These are phyloP conservation scores for Ennomos quercinarius DNA, from an alignment of 2,888 invertebrate species.

Conservation along the genomic window DNA sequence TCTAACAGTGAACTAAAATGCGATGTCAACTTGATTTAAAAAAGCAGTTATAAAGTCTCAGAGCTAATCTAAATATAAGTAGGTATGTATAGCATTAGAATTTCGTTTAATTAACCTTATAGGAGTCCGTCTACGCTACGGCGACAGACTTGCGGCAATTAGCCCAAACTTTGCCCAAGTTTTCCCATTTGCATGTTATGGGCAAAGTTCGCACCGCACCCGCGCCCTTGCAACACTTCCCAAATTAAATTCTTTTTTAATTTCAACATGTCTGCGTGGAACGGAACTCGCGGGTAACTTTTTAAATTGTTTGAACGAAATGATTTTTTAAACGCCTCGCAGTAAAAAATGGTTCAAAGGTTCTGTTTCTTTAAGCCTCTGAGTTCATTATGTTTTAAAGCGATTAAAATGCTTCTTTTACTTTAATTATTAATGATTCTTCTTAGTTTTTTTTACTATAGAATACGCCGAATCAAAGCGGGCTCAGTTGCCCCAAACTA, in stretches of 20 bases:
- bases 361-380: too few relatives aligned
- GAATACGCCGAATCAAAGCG: too few relatives aligned
- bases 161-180: slow-evolving; percentile 74
- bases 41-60: too few relatives aligned
- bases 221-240: slow-evolving; percentile 52
- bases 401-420: too few relatives aligned
- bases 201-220: slow-evolving; percentile 56
- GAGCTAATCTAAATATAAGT: slow-evolving; percentile 21
- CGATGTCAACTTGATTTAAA: too few relatives aligned
- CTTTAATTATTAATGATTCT: too few relatives aligned
- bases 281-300: slow-evolving; percentile 30
- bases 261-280: slow-evolving; percentile 55
- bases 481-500: too few relatives aligned
- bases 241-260: slow-evolving; percentile 71
- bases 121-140: slow-evolving; percentile 45
- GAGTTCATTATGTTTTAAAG: too few relatives aligned
- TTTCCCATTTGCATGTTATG: slow-evolving; percentile 82
- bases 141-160: slow-evolving; percentile 68
- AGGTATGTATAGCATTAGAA: slow-evolving; percentile 43
- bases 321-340: slow-evolving; percentile 7
- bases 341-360: too few relatives aligned
- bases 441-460: too few relatives aligned
- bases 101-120: slow-evolving; percentile 60
- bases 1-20: too few relatives aligned
- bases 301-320: slow-evolving; percentile 20